Evolutionary conservation across 37 sponge, comb jelly and placozoan species (phyloP).

Genomic region (Geodia barretti): DNA sequence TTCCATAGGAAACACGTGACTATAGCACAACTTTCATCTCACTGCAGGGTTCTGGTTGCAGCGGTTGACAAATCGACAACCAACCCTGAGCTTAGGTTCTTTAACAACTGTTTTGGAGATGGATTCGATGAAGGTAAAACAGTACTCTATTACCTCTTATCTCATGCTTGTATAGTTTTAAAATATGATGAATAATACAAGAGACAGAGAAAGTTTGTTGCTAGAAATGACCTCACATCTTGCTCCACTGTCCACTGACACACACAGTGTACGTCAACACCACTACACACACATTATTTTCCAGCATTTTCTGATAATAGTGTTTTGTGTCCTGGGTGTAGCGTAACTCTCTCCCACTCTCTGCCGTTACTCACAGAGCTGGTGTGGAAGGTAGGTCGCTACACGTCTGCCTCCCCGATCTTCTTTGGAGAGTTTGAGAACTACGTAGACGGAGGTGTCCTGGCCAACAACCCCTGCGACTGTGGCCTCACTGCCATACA

Average conservation of each 20-base stretch:
- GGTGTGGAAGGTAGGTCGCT: constrained; percentile 58
- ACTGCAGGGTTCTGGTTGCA: constrained; percentile 45
- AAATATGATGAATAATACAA: no score
- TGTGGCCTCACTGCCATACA: constrained; percentile 70
- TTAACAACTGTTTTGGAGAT: constrained; percentile 68
- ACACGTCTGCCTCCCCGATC: constrained; percentile 47
- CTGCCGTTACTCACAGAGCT: constrained; percentile 21
- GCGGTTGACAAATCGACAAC: constrained; percentile 56
- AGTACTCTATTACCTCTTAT: not conserved
- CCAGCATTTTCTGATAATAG: no score
- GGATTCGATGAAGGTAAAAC: constrained; percentile 28
- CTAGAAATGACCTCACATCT: no score
- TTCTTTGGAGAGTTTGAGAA: constrained; percentile 49
- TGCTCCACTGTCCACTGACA: no score
- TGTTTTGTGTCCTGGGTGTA: no score
- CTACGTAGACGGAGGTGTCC: constrained; percentile 68
- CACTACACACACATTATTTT: no score
- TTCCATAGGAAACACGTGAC: no score
- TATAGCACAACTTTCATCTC: no score
- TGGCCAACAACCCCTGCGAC: constrained; percentile 70
- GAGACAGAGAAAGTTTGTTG: no score
- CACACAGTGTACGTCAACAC: no score
- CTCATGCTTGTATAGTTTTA: no score
- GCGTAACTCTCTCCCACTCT: no score
- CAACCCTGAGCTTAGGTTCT: constrained; percentile 55